Evolutionary conservation across 2,797 vertebrate species (phyloP).

Genomic region (Pipistrellus pipistrellus): DNA sequence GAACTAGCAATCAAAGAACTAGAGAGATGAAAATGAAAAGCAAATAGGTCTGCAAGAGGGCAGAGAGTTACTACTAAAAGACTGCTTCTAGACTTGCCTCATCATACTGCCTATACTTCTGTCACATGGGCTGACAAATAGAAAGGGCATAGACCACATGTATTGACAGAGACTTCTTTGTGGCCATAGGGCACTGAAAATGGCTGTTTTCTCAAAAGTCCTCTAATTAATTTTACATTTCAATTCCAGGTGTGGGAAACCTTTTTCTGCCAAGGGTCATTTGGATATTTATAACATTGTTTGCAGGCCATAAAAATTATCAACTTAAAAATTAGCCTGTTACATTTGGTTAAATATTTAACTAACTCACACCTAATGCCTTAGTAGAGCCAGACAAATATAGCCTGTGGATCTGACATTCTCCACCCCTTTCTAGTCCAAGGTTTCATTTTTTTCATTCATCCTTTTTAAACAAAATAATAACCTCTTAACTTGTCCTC

Average conservation of each 20-base stretch:
- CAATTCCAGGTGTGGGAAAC: background rate
- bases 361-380: no score
- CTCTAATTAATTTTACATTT: constrained; percentile 15
- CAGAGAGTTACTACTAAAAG: background rate
- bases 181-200: background rate
- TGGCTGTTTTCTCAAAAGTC: background rate
- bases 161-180: background rate
- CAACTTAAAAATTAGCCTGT: no score
- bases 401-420: no score
- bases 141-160: background rate
- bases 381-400: no score
- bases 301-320: no score
- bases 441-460: background rate
- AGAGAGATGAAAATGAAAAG: constrained; percentile 3
- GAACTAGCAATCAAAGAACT: background rate
- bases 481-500: background rate
- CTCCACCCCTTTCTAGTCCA: background rate
- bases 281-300: no score
- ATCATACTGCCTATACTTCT: background rate
- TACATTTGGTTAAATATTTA: no score
- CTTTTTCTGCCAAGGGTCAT: no score
- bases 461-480: constrained; percentile 6
- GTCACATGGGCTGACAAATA: background rate
- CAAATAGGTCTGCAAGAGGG: background rate
- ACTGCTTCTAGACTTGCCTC: background rate